These are phyloP conservation scores for Trematomus loennbergii DNA, from an alignment of 2,113 vertebrate genomes.

Conservation along the genomic window DNA sequence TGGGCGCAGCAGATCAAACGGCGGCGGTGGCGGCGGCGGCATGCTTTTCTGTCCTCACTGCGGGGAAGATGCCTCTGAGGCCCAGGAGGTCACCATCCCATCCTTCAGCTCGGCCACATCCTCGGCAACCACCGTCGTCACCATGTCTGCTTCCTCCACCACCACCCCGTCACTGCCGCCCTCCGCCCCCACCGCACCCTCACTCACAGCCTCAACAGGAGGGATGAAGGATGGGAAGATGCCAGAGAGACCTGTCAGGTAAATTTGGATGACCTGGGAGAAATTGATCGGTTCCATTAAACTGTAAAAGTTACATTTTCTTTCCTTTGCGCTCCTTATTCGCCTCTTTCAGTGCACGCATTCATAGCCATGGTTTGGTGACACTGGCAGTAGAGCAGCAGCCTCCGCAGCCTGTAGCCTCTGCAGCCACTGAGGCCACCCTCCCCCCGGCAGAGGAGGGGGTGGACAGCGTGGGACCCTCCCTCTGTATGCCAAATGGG, in stretches of 20 bases:
- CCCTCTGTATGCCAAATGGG: conserved; percentile 87
- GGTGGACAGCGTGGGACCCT: conserved; percentile 90
- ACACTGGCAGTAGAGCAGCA: conserved; percentile 72
- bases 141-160: conserved; percentile 85
- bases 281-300: background rate
- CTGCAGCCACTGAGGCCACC: conserved; percentile 41
- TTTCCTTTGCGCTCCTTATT: background rate
- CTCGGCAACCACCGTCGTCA: conserved; percentile 82
- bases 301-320: background rate
- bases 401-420: conserved; percentile 55
- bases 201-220: conserved; percentile 68
- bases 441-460: conserved; percentile 82
- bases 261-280: background rate
- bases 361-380: conserved; percentile 87
- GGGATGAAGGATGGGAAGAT: conserved; percentile 75
- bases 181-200: conserved; percentile 51
- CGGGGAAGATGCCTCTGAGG: conserved; percentile 92
- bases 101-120: conserved; percentile 80
- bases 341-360: conserved; percentile 83
- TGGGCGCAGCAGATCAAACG: conserved; percentile 75
- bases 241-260: conserved; percentile 82
- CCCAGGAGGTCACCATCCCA: conserved; percentile 90
- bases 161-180: conserved; percentile 75
- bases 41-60: conserved; percentile 95
- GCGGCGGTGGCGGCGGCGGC: conserved; percentile 78